phyloP scores from a whole-genome alignment of 2,113 vertebrate species.

The Rhegmatorhina hoffmannsi region DNA sequence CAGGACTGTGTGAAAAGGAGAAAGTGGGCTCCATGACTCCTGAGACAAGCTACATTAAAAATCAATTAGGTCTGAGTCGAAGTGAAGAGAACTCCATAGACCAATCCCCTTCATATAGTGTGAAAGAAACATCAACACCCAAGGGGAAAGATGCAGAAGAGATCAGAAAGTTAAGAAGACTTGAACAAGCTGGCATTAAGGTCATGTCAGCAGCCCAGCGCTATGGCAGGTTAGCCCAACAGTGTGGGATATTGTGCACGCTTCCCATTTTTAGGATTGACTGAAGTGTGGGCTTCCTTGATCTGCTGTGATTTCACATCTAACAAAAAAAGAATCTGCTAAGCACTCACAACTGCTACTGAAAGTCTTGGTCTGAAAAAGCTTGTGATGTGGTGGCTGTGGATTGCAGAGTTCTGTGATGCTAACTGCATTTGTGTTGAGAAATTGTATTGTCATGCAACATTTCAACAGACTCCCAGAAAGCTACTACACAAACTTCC shows the following conservation, averaged over 20 bases:
- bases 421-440: conserved; percentile 16
- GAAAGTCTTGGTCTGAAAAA: conserved; percentile 9
- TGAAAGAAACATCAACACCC: conserved; percentile 20
- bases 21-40: not conserved
- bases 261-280: not conserved
- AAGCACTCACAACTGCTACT: not conserved
- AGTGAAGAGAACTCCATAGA: conserved; percentile 49
- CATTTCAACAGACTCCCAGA: not conserved
- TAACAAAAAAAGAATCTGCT: conserved; percentile 30
- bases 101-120: conserved; percentile 45
- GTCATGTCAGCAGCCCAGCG: conserved; percentile 87
- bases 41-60: not conserved
- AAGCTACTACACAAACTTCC: not conserved
- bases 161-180: conserved; percentile 79
- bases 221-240: conserved; percentile 87
- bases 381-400: not conserved
- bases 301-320: not conserved
- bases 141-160: conserved; percentile 75
- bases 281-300: not conserved
- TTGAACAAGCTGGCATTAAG: conserved; percentile 90
- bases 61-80: conserved; percentile 1
- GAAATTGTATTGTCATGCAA: not conserved
- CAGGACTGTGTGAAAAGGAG: conserved; percentile 60
- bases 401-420: not conserved
- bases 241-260: conserved; percentile 48